Evolutionary conservation across 2,888 invertebrate genomes (phyloP).

Genomic region (Lasioglossum calceatum): DNA sequence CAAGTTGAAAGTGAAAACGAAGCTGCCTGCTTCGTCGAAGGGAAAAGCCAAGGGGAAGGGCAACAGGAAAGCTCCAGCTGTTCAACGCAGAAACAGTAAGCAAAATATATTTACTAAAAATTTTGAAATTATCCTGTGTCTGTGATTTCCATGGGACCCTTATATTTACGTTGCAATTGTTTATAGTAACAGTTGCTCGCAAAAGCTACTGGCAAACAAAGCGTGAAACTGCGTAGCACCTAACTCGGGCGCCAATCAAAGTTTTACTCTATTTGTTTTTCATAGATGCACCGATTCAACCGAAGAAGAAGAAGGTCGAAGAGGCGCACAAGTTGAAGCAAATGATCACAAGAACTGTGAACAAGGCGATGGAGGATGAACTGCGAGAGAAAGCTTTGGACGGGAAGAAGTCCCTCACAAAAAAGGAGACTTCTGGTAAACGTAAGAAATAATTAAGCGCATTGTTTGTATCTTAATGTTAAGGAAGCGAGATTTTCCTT

Average conservation of each 20-base stretch:
- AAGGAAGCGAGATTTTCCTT: constrained; percentile 24
- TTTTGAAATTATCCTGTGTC: too few relatives aligned
- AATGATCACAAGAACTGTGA: constrained; percentile 89
- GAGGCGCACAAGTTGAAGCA: constrained; percentile 88
- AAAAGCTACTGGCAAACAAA: neutral
- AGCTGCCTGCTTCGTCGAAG: constrained; percentile 86
- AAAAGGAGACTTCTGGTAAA: constrained; percentile 76
- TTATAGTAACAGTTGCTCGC: neutral
- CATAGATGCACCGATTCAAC: constrained; percentile 88
- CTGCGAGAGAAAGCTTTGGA: constrained; percentile 86
- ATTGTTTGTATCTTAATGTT: constrained; percentile 5
- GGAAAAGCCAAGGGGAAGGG: constrained; percentile 80
- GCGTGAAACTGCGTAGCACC: neutral
- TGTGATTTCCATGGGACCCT: too few relatives aligned
- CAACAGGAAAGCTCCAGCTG: constrained; percentile 86
- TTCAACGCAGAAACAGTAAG: constrained; percentile 87
- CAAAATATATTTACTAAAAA: constrained; percentile 49
- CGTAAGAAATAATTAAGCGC: constrained; percentile 43
- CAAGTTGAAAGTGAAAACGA: constrained; percentile 88
- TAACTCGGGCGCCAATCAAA: neutral
- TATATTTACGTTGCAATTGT: neutral
- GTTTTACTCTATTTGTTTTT: constrained; percentile 16
- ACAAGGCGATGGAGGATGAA: constrained; percentile 89
- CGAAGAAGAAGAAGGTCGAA: constrained; percentile 87
- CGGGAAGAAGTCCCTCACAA: constrained; percentile 85